Conservation (phyloP, 1,140 invertebrate species). For the Drusus annulatus region DNA sequence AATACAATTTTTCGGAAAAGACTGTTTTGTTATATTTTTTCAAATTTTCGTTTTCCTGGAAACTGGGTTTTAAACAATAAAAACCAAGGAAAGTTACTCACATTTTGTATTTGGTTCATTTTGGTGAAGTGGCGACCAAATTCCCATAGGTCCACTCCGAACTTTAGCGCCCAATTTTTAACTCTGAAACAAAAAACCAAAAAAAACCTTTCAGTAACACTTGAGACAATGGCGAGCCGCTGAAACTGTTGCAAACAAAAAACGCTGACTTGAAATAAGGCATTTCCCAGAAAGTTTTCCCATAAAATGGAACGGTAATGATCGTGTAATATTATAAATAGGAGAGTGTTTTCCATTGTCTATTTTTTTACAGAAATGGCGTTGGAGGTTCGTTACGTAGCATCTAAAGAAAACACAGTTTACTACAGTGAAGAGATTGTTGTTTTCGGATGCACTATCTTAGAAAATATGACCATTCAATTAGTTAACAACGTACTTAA, state of each 20-base stretch:
- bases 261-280: background rate
- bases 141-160: constrained; percentile 91
- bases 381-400: too few species aligned
- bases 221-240: background rate
- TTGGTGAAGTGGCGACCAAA: constrained; percentile 89
- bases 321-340: background rate
- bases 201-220: constrained; percentile 42
- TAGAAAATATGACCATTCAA: too few species aligned
- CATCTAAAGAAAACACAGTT: too few species aligned
- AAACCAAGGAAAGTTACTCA: constrained; percentile 70
- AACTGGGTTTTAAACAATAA: too few species aligned
- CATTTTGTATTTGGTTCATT: constrained; percentile 88
- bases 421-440: too few species aligned
- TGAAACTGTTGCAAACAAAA: constrained; percentile 66
- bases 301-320: background rate
- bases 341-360: background rate
- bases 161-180: constrained; percentile 91
- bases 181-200: constrained; percentile 80
- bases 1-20: too few species aligned
- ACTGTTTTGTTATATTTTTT: too few species aligned
- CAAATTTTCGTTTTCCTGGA: too few species aligned
- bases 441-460: too few species aligned
- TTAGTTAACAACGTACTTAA: too few species aligned
- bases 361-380: constrained; percentile 49
- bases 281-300: background rate